phyloP scores from a whole-genome alignment of 2,888 invertebrate species.

The Andrena bicolor region DNA sequence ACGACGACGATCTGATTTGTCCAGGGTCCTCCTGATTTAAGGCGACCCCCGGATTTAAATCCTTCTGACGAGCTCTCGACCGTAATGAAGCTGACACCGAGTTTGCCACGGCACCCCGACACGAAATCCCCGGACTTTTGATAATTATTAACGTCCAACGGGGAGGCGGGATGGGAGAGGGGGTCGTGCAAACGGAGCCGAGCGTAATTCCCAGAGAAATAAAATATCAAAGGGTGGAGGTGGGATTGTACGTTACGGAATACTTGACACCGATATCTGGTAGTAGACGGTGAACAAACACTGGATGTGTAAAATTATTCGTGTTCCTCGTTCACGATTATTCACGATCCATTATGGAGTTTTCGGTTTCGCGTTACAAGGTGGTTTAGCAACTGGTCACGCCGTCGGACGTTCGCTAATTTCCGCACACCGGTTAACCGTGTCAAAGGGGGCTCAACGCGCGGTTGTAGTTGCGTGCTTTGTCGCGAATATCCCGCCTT shows the following conservation, averaged over 20 bases:
- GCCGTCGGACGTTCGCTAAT: slow-evolving; percentile 22
- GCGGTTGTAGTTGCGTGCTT: slow-evolving; percentile 10
- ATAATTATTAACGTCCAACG: slow-evolving; percentile 42
- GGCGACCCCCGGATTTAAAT: slow-evolving; percentile 61
- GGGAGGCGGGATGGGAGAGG: too few relatives aligned
- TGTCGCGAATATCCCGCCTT: slow-evolving; percentile 9
- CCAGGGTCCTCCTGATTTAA: slow-evolving; percentile 65
- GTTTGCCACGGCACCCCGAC: slow-evolving; percentile 46
- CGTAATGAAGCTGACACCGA: slow-evolving; percentile 64
- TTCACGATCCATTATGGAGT: slow-evolving; percentile 35
- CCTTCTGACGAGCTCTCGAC: slow-evolving; percentile 54
- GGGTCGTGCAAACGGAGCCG: neutral
- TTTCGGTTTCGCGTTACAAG: slow-evolving; percentile 14
- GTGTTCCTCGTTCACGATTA: slow-evolving; percentile 21
- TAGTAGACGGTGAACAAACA: neutral
- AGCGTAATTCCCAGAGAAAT: slow-evolving; percentile 26
- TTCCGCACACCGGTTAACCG: neutral
- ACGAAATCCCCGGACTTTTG: slow-evolving; percentile 17
- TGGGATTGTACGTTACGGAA: neutral
- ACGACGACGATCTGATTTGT: slow-evolving; percentile 61
- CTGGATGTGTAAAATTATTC: slow-evolving; percentile 32
- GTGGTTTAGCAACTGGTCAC: neutral
- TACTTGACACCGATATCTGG: slow-evolving; percentile 6
- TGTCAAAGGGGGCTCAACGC: slow-evolving; percentile 18
- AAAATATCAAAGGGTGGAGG: slow-evolving; percentile 1